Conservation (phyloP, 1,140 invertebrate genomes). For the Mizuhopecten yessoensis region DNA sequence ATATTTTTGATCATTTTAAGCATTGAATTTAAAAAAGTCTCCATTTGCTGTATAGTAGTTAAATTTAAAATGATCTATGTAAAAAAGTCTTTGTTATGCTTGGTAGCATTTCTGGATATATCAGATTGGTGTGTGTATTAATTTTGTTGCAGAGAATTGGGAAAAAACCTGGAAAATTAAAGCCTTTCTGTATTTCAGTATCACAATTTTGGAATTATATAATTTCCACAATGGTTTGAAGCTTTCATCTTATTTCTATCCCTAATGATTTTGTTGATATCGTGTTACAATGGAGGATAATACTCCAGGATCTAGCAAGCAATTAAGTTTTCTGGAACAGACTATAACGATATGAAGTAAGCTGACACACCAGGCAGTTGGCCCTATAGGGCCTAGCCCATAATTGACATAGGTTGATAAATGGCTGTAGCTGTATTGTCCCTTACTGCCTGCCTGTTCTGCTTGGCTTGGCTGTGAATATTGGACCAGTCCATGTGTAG, state of each 20-base stretch:
- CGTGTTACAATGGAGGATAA: constrained; percentile 20
- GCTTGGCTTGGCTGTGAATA: constrained; percentile 58
- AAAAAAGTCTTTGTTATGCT: constrained; percentile 29
- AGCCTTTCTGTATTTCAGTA: not conserved
- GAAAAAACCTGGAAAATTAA: not conserved
- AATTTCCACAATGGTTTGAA: not conserved
- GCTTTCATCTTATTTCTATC: constrained; percentile 34
- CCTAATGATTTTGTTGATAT: constrained; percentile 26
- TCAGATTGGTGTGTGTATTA: not conserved
- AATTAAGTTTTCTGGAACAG: constrained; percentile 58
- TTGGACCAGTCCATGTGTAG: constrained; percentile 67
- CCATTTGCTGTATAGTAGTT: not conserved
- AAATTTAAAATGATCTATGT: not conserved
- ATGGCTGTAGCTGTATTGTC: constrained; percentile 68
- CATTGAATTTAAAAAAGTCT: not conserved
- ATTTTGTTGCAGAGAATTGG: not conserved
- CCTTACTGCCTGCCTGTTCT: constrained; percentile 61
- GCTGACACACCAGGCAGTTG: constrained; percentile 58
- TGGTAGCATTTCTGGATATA: not conserved
- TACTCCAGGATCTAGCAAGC: not conserved
- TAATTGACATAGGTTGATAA: constrained; percentile 70
- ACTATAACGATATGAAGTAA: constrained; percentile 58
- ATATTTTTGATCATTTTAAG: constrained; percentile 19
- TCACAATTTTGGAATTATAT: not conserved
- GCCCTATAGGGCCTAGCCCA: constrained; percentile 63